Conservation (phyloP, 1,140 invertebrate species). For the Tyrophagus putrescentiae region DNA sequence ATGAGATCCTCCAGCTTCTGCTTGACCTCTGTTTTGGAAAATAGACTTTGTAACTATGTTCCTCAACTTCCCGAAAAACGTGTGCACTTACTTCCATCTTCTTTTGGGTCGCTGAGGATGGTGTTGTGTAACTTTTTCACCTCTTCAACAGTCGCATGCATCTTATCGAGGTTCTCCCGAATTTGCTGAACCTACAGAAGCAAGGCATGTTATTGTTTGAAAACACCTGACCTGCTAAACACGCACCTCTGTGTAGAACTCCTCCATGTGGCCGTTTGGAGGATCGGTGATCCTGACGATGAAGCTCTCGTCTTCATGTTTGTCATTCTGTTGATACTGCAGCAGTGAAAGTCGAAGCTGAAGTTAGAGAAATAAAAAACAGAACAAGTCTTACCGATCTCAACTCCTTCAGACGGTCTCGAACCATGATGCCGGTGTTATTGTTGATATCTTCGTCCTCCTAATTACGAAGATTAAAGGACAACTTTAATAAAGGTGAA, state of each 20-base stretch:
- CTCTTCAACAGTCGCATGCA: conserved; percentile 46
- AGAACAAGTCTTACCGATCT: neutral
- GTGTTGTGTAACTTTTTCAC: conserved; percentile 49
- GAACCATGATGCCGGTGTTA: conserved; percentile 8
- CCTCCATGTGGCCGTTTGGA: conserved; percentile 35
- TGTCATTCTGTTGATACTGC: conserved; percentile 23
- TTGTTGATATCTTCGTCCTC: too few relatives aligned
- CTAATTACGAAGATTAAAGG: too few relatives aligned
- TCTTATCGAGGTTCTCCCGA: conserved; percentile 45
- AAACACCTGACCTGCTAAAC: conserved; percentile 1
- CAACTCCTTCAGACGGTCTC: conserved; percentile 6
- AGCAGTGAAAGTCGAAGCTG: neutral
- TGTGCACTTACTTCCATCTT: conserved; percentile 44
- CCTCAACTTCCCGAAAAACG: too few relatives aligned
- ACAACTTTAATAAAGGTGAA: too few relatives aligned
- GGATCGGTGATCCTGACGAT: conserved; percentile 31
- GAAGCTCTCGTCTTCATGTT: conserved; percentile 34
- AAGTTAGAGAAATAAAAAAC: neutral
- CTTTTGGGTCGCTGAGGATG: conserved; percentile 46
- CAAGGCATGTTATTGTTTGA: conserved; percentile 13
- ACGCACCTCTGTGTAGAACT: conserved; percentile 38
- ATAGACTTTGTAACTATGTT: conserved; percentile 15
- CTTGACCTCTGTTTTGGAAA: conserved; percentile 69
- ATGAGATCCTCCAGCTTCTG: conserved; percentile 98
- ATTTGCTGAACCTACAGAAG: conserved; percentile 44